These are phyloP conservation scores for Plodia interpunctella DNA, from an alignment of 1,140 invertebrate genomes.

Conservation along the genomic window DNA sequence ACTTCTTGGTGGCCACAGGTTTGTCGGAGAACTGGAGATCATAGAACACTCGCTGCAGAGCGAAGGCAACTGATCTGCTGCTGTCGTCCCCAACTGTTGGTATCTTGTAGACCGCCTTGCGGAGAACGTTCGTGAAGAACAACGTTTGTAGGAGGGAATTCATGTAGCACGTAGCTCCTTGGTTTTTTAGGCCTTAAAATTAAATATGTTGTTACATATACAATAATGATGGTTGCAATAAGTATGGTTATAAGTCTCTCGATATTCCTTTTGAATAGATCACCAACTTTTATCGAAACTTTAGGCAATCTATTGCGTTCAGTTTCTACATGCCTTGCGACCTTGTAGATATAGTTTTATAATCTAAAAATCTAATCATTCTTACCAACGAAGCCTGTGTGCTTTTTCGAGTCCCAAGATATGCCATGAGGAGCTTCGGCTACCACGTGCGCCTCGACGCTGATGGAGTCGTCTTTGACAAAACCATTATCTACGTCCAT, in stretches of 20 bases:
- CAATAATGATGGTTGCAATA: no score
- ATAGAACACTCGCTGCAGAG: conserved; percentile 98
- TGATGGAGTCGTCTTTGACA: conserved; percentile 96
- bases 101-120: conserved; percentile 98
- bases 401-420: conserved; percentile 99
- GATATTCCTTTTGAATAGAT: no score
- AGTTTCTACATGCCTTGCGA: neutral
- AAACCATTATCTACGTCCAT: conserved; percentile 96
- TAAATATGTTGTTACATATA: neutral
- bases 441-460: conserved; percentile 94
- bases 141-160: conserved; percentile 98
- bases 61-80: conserved; percentile 88
- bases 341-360: neutral
- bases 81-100: conserved; percentile 99
- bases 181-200: conserved; percentile 91
- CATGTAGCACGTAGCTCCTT: conserved; percentile 99
- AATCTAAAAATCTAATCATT: neutral
- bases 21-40: conserved; percentile 99
- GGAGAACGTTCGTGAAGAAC: conserved; percentile 97
- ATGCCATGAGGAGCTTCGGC: conserved; percentile 99
- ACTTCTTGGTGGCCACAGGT: conserved; percentile 98
- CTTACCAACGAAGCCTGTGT: conserved; percentile 95
- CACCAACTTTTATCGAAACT: no score
- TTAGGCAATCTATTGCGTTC: no score
- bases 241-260: no score